Evolutionary conservation across 2,797 vertebrate species (phyloP), one percentile per base, ranked within the genome.

Genomic region (Melanotaenia pygmaea): DNA sequence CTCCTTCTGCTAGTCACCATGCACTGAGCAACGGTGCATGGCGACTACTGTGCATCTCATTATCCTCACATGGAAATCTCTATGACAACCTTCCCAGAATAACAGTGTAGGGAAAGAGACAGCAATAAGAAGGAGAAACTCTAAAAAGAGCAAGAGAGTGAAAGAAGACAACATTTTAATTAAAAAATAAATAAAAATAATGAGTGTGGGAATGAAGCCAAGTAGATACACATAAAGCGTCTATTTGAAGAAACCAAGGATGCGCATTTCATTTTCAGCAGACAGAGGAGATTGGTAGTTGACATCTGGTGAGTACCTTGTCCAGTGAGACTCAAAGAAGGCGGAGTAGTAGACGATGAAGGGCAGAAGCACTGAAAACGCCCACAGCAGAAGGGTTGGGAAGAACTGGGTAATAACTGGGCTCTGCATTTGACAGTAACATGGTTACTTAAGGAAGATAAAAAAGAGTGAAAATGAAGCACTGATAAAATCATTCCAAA

Each of bases 321-420:
- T 99, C 98, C 98, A 99, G 92, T 99, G 98, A 22, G 94, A 95
- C 86, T 99, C 98, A 1, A 98, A 95, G 94, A 99, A 97, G 3
- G 96, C 94, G 0, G 98, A 99, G 88, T 97, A 96, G 93, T 97
- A 99, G 72, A 99, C 98, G 0, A 99, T 90, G 88, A 99, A 97
- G 66, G 97, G 98, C 90, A 99, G 86, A 64, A 97, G 95, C 74
- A 98, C 96, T 0, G 98, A 98, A 86, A 99, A 98, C 51, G 94
- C 94, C 98, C 98, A 99, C 79, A 99, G 95, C 84, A 99, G 84
- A 76, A 99, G 90, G 0, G 97, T 98, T 6, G 98, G 97, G 80
- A 98, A 95, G 92, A 99, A 99, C 93, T 99, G 96, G 62, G 98
- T 99, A 83, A 99, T 93, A 54, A 99, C 74, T 0, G 98, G 98